Evolutionary conservation across 2,888 invertebrate species (phyloP).

Genomic region (Andrena trimmerana): DNA sequence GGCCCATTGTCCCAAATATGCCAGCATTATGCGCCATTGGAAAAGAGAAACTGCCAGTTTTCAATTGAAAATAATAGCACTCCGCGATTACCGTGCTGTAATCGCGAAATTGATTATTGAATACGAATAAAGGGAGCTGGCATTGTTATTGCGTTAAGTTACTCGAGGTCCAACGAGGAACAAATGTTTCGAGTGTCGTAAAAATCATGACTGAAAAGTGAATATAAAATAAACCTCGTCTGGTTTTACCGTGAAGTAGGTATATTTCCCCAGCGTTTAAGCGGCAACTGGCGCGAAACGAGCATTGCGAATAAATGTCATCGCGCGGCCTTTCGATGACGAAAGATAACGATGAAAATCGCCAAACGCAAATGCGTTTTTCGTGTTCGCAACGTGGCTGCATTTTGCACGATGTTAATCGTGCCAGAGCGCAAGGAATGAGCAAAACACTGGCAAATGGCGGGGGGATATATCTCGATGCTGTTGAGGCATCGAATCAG

Average conservation of each 20-base stretch:
- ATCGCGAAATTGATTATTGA: neutral
- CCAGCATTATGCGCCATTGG: neutral
- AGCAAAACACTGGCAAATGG: slow-evolving; percentile 10
- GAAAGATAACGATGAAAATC: slow-evolving; percentile 1
- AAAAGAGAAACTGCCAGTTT: neutral
- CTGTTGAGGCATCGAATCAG: slow-evolving; percentile 39
- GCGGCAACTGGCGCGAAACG: neutral
- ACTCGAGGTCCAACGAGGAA: neutral
- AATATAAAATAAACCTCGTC: too few relatives aligned
- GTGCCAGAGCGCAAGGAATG: slow-evolving; percentile 1
- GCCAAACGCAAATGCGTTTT: slow-evolving; percentile 26
- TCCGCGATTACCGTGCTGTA: neutral
- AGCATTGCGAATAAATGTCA: neutral
- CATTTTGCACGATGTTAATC: slow-evolving; percentile 24
- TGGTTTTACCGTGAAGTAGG: neutral
- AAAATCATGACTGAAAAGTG: too few relatives aligned
- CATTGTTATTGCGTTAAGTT: neutral
- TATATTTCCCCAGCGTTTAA: neutral
- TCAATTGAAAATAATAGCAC: neutral
- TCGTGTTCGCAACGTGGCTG: slow-evolving; percentile 18
- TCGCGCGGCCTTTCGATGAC: neutral
- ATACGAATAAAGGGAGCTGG: neutral
- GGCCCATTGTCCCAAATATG: neutral
- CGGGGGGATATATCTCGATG: neutral
- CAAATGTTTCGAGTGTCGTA: too few relatives aligned